Evolutionary conservation across 1,140 invertebrate species (phyloP).

Genomic region (Heliothis subflexa): DNA sequence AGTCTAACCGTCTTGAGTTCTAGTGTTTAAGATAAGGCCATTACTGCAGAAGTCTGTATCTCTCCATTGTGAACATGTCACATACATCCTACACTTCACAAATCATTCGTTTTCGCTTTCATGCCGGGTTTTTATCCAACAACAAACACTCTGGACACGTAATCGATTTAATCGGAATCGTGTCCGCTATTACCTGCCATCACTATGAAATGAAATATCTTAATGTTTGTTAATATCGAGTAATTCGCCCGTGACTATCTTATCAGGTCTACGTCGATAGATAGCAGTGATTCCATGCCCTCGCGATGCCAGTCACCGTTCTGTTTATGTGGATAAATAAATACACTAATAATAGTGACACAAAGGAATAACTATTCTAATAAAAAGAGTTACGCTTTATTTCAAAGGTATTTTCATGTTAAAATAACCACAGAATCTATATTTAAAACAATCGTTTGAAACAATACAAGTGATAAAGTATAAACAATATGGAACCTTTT

Average conservation of each 20-base stretch:
- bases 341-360: neutral
- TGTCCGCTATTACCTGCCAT: neutral
- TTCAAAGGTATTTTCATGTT: neutral
- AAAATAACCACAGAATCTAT: neutral
- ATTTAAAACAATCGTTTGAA: neutral
- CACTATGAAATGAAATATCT: conserved; percentile 9
- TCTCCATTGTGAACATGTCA: no score
- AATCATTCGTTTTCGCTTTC: no score
- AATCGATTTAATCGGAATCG: conserved; percentile 10
- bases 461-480: conserved; percentile 6
- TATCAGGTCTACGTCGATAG: conserved; percentile 24
- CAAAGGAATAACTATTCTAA: neutral
- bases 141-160: conserved; percentile 2
- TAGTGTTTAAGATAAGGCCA: no score
- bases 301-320: neutral
- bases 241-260: conserved; percentile 42
- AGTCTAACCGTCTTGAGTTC: no score
- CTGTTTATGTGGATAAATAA: conserved; percentile 6
- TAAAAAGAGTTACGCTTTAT: neutral
- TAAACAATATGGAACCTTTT: neutral
- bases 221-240: conserved; percentile 41
- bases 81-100: no score
- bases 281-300: conserved; percentile 35
- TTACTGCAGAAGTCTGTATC: no score
- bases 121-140: neutral